These are phyloP conservation scores for Cabera pusaria DNA, from an alignment of 2,888 invertebrate species.

Conservation along the genomic window DNA sequence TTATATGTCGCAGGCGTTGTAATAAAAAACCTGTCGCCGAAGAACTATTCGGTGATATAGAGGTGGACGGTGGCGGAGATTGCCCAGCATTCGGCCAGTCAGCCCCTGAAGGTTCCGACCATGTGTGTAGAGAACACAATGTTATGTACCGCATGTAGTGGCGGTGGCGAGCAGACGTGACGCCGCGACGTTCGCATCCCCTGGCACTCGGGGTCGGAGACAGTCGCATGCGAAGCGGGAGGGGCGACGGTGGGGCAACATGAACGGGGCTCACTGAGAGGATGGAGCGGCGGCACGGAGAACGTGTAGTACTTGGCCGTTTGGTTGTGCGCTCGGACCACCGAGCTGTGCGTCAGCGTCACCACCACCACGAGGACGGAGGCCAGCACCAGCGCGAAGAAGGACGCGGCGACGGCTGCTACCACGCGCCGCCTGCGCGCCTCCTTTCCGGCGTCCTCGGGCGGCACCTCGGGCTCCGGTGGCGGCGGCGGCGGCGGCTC, in stretches of 20 bases:
- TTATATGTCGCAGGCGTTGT: slow-evolving; percentile 3
- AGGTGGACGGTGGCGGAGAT: slow-evolving; percentile 37
- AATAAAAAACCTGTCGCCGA: neutral
- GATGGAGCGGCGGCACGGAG: slow-evolving; percentile 84
- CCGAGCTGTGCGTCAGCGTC: slow-evolving; percentile 89
- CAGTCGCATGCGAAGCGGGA: slow-evolving; percentile 83
- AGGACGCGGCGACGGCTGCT: slow-evolving; percentile 87
- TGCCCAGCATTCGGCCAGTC: slow-evolving; percentile 47
- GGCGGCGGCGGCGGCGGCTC: slow-evolving; percentile 63
- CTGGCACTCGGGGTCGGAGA: slow-evolving; percentile 79
- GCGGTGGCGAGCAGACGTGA: slow-evolving; percentile 60
- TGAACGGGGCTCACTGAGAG: slow-evolving; percentile 84
- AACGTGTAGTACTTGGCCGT: slow-evolving; percentile 86
- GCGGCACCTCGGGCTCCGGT: slow-evolving; percentile 68
- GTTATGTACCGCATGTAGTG: slow-evolving; percentile 68
- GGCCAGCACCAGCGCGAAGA: slow-evolving; percentile 88
- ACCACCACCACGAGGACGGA: slow-evolving; percentile 90
- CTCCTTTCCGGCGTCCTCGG: slow-evolving; percentile 85
- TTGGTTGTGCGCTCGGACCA: slow-evolving; percentile 85
- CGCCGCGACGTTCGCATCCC: slow-evolving; percentile 79
- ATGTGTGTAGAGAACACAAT: slow-evolving; percentile 52
- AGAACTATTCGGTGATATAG: slow-evolving; percentile 8
- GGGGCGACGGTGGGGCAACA: slow-evolving; percentile 83
- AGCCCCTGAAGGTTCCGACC: slow-evolving; percentile 35
- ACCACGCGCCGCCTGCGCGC: slow-evolving; percentile 87